Conservation (phyloP, 1,140 invertebrate genomes). For the Ctenoplectra terminalis region DNA sequence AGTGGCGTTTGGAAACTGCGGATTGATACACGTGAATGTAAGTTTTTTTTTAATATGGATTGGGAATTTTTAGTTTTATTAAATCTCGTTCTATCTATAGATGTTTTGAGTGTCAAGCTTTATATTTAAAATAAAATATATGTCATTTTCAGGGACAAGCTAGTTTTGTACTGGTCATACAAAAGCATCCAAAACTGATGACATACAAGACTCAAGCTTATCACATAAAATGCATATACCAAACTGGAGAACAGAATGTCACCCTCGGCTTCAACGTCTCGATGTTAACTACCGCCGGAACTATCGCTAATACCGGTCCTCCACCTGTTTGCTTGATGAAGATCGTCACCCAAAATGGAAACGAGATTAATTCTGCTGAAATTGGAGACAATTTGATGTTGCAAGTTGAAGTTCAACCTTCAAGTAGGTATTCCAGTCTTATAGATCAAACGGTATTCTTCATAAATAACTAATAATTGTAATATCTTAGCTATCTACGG, state of each 20-base stretch:
- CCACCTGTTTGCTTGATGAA: constrained; percentile 96
- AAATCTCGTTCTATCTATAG: background rate
- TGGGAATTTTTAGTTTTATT: background rate
- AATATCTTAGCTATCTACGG: constrained; percentile 91
- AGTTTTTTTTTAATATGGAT: constrained; percentile 75
- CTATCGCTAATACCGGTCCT: constrained; percentile 96
- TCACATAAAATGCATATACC: constrained; percentile 96
- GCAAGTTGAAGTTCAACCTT: constrained; percentile 96
- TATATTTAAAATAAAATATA: background rate
- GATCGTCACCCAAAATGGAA: constrained; percentile 93
- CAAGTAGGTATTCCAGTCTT: constrained; percentile 85
- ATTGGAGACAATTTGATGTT: constrained; percentile 96
- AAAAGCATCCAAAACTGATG: constrained; percentile 97
- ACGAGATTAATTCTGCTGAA: constrained; percentile 94
- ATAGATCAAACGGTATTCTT: background rate
- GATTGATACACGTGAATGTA: constrained; percentile 95
- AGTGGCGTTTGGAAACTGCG: constrained; percentile 95
- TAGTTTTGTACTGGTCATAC: constrained; percentile 95
- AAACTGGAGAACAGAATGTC: constrained; percentile 96
- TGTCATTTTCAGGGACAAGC: constrained; percentile 89
- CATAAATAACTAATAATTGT: background rate
- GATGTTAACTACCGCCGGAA: constrained; percentile 96
- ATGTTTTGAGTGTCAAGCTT: background rate
- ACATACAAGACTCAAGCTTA: constrained; percentile 97
- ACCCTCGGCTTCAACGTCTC: constrained; percentile 97